Conservation (phyloP, 2,113 vertebrate species). For the Cynoglossus semilaevis region DNA sequence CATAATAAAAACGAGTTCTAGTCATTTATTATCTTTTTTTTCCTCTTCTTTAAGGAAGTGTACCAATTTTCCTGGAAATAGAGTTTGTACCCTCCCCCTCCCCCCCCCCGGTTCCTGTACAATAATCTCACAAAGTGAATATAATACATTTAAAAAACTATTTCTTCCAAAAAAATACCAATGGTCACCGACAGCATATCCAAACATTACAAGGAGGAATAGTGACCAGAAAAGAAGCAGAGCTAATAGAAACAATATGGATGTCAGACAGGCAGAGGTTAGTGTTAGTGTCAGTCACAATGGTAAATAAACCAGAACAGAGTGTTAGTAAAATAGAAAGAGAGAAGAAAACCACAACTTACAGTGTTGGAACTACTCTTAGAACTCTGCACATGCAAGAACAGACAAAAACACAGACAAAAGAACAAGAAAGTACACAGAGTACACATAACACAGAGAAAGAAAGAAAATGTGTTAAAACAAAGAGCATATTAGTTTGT, state of each 20-base stretch:
- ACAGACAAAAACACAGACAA: slow-evolving; percentile 86
- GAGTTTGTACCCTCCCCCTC: not conserved
- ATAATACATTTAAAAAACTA: slow-evolving; percentile 25
- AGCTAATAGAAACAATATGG: slow-evolving; percentile 62
- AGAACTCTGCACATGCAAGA: slow-evolving; percentile 97
- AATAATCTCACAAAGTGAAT: slow-evolving; percentile 19
- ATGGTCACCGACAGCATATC: slow-evolving; percentile 28
- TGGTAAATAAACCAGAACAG: slow-evolving; percentile 48
- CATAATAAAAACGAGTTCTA: too few relatives aligned
- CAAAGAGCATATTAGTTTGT: slow-evolving; percentile 35
- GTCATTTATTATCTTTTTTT: too few relatives aligned
- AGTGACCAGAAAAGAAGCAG: slow-evolving; percentile 50
- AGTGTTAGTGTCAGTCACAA: slow-evolving; percentile 57
- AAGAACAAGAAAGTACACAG: slow-evolving; percentile 72
- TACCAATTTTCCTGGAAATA: too few relatives aligned
- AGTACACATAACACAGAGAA: slow-evolving; percentile 81
- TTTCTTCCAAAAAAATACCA: slow-evolving; percentile 16
- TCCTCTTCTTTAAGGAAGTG: too few relatives aligned
- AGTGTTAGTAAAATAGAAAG: slow-evolving; percentile 55
- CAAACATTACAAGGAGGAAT: slow-evolving; percentile 30
- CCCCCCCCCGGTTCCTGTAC: slow-evolving; percentile 19
- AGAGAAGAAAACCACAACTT: slow-evolving; percentile 85
- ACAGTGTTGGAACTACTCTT: slow-evolving; percentile 96
- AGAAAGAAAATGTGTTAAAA: slow-evolving; percentile 62
- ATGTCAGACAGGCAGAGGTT: slow-evolving; percentile 51